phyloP scores from a whole-genome alignment of 2,797 vertebrate genomes.

The Poecilia picta region DNA sequence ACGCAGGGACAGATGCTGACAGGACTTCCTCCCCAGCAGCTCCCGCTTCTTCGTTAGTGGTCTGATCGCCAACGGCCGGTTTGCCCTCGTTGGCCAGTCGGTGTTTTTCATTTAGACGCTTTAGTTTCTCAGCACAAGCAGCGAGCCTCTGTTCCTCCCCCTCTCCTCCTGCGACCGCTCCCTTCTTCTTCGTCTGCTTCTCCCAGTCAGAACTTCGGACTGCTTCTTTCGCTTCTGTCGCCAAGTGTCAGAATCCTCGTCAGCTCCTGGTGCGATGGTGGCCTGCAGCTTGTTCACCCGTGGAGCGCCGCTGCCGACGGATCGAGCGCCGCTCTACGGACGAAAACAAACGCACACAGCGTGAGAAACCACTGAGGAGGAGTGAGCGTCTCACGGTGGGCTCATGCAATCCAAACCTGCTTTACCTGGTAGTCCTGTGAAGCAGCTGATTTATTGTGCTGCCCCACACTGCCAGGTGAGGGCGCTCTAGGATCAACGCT shows the following conservation, averaged over 20 bases:
- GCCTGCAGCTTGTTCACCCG: constrained; percentile 70
- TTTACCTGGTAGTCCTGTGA: constrained; percentile 88
- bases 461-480: constrained; percentile 75
- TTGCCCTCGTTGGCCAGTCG: constrained; percentile 65
- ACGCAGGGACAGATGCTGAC: constrained; percentile 34
- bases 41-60: constrained; percentile 50
- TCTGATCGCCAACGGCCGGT: constrained; percentile 45
- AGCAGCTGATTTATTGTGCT: constrained; percentile 81
- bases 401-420: not conserved
- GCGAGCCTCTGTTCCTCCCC: constrained; percentile 97
- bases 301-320: constrained; percentile 75
- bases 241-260: constrained; percentile 94
- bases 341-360: not conserved
- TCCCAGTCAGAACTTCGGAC: constrained; percentile 92
- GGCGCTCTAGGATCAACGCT: constrained; percentile 77
- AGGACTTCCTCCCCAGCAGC: constrained; percentile 46
- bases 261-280: constrained; percentile 78
- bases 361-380: not conserved
- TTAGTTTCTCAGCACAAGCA: constrained; percentile 97
- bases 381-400: not conserved
- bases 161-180: no score
- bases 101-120: constrained; percentile 95
- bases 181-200: no score
- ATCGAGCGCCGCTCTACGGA: constrained; percentile 59
- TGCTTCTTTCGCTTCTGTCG: constrained; percentile 94